Evolutionary conservation across 2,113 vertebrate genomes (phyloP).

Genomic region (Leptosomus discolor): DNA sequence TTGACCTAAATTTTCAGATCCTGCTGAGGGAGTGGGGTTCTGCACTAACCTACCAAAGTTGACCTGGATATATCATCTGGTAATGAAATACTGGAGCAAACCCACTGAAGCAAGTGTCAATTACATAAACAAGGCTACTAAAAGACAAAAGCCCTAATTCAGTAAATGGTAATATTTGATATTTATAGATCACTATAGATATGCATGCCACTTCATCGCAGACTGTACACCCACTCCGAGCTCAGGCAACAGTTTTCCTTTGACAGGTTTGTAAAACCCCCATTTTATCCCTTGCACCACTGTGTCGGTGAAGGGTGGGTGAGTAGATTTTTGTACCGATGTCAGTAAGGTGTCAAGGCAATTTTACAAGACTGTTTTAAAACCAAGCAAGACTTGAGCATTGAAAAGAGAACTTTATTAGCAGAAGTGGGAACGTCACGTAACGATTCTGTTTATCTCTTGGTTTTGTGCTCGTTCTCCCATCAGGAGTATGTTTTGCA

Average conservation of each 20-base stretch:
- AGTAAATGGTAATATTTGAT: background rate
- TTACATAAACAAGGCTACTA: constrained; percentile 20
- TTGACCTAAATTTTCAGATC: constrained; percentile 36
- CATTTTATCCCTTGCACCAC: background rate
- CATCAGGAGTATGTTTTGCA: background rate
- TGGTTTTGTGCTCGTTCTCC: background rate
- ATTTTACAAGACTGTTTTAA: background rate
- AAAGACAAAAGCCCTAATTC: background rate
- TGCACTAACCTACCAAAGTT: background rate
- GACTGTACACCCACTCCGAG: background rate
- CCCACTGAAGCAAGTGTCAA: background rate
- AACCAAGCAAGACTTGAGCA: background rate
- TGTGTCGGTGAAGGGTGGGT: background rate
- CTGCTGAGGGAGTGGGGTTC: constrained; percentile 30
- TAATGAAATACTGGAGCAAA: background rate
- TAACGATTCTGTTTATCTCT: background rate
- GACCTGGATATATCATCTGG: constrained; percentile 23
- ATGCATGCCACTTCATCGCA: accelerated
- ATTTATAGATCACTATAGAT: background rate
- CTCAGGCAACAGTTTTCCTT: background rate
- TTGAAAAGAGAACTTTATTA: background rate
- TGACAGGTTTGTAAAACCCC: background rate
- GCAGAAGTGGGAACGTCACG: background rate
- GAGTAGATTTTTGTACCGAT: background rate
- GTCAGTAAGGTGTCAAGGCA: background rate